Evolutionary conservation across 2,113 vertebrate species (phyloP).

Genomic region (Eulacestoma nigropectus): DNA sequence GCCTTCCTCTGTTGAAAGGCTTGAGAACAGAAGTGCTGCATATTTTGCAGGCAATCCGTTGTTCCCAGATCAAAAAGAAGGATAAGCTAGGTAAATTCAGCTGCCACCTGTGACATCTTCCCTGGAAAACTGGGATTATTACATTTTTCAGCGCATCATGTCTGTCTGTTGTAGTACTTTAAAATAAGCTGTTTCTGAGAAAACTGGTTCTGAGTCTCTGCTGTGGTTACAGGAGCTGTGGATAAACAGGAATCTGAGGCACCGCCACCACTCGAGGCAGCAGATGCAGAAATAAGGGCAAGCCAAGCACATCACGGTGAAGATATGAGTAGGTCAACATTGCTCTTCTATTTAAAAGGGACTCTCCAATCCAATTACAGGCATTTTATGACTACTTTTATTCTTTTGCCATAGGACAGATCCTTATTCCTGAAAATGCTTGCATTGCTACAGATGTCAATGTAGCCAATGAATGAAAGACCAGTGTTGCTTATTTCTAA

Average conservation of each 20-base stretch:
- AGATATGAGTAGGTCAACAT: background rate
- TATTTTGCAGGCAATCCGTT: rapidly evolving
- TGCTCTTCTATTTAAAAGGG: background rate
- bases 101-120: background rate
- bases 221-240: constrained; percentile 34
- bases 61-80: background rate
- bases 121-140: background rate
- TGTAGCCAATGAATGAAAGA: background rate
- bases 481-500: background rate
- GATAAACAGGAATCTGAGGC: background rate
- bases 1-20: background rate
- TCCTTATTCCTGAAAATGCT: background rate
- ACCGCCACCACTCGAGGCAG: background rate
- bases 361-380: background rate
- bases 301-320: background rate
- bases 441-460: background rate
- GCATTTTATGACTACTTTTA: background rate
- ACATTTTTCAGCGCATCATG: background rate
- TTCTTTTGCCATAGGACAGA: background rate
- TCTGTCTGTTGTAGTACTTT: background rate
- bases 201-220: background rate
- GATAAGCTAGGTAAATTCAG: background rate
- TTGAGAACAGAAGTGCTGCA: background rate
- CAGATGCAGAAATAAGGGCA: background rate
- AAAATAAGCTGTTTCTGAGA: background rate